Evolutionary conservation across 2,113 vertebrate species (phyloP).

Genomic region (Nesoenas mayeri): DNA sequence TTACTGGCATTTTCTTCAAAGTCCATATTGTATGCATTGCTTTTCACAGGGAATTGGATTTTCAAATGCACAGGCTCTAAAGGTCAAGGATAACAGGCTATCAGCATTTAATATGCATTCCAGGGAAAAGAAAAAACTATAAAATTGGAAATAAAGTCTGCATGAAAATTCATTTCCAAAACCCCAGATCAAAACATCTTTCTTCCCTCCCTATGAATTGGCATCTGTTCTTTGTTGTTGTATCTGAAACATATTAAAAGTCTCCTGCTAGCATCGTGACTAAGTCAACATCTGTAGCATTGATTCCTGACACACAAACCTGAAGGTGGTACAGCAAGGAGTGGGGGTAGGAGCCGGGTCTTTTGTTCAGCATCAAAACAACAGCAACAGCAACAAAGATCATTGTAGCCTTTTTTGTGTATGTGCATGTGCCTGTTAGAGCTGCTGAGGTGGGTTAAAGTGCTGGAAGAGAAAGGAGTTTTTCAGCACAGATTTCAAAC

Average conservation of each 20-base stretch:
- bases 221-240: slow-evolving; percentile 54
- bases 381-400: not conserved
- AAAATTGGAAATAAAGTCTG: slow-evolving; percentile 54
- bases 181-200: slow-evolving; percentile 53
- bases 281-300: slow-evolving; percentile 63
- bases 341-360: not conserved
- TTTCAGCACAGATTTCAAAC: slow-evolving; percentile 10
- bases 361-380: slow-evolving; percentile 59
- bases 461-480: not conserved
- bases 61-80: slow-evolving; percentile 60
- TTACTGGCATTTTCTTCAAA: slow-evolving; percentile 52
- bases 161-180: slow-evolving; percentile 63
- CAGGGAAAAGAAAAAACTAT: slow-evolving; percentile 24
- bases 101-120: slow-evolving; percentile 63
- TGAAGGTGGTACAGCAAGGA: slow-evolving; percentile 48
- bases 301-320: slow-evolving; percentile 44
- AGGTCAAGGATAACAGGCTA: slow-evolving; percentile 73
- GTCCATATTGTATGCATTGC: slow-evolving; percentile 30
- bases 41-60: slow-evolving; percentile 70
- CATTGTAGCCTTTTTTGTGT: not conserved
- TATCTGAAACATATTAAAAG: slow-evolving; percentile 50
- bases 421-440: not conserved
- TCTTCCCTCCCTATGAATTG: slow-evolving; percentile 26
- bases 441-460: not conserved
- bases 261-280: not conserved